A percentile compares a stretch with the other conserved stretches of the same genome.
phyloP scores from a whole-genome alignment of 2,797 vertebrate genomes.

The Cossypha heuglini region DNA sequence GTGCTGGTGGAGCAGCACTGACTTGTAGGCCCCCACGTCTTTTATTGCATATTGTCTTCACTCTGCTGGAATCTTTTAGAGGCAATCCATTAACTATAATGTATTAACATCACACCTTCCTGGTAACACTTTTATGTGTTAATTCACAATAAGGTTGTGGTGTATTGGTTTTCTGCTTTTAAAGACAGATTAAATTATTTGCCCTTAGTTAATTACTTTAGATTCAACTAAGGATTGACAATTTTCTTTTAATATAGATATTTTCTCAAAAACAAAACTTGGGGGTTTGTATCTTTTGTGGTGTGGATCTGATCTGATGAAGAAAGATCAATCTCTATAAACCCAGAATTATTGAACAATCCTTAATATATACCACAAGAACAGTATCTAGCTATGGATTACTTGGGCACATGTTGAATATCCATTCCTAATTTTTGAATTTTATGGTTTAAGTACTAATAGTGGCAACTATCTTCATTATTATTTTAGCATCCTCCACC shows the following conservation, averaged over 20 bases:
- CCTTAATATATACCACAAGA: background rate
- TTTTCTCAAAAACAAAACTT: background rate
- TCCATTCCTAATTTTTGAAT: background rate
- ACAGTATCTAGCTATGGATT: background rate
- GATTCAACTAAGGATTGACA: background rate
- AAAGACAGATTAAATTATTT: background rate
- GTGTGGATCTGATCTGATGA: background rate
- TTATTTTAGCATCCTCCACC: background rate
- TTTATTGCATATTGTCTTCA: background rate
- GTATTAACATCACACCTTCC: background rate
- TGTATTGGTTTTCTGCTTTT: background rate
- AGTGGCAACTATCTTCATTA: background rate
- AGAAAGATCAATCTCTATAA: background rate
- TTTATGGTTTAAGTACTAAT: background rate
- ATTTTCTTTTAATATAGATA: background rate
- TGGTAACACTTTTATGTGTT: background rate
- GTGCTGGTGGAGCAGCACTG: background rate
- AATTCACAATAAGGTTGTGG: background rate
- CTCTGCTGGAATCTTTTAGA: background rate
- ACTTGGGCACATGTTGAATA: background rate
- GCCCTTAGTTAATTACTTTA: background rate
- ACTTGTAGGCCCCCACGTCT: background rate
- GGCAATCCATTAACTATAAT: background rate
- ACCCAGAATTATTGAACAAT: background rate
- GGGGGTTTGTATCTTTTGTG: rapidly evolving